Base-by-base conservation (phyloP, 2,113 vertebrate genomes). In the Saguinus imperator region DNA sequence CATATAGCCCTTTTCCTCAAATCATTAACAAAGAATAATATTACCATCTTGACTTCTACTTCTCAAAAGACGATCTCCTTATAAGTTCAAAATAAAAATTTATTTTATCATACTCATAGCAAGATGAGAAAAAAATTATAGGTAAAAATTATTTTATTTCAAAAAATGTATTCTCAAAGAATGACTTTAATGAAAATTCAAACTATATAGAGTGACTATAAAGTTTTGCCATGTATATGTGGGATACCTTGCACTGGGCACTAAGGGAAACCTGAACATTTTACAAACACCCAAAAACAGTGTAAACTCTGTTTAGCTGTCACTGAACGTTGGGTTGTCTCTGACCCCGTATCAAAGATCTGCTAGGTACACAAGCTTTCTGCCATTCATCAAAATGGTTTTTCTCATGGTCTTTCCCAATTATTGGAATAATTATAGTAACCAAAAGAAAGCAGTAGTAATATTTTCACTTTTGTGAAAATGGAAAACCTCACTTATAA, bases 151-250 rank as follows among this genome's bases (percentile, higher is more conserved):
- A 93, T 32, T 96, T 94, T 45, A 40, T 70, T 64, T 72, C 18
- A 66, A 88, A 13, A 95, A 20, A 81, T 81, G 32, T 83, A 32
- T 57, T 94, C 45, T 40, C 17, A 43, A 66, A 83, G 21, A 76
- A 83, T 58, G n/a, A 40, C 85, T 95, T 91, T 35, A 57, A 93
- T 89, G 80, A 89, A 97, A 79, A 68, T 58, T 29, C 20, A 88
- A 87, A 90, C 3, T 45, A 45, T 57, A n/a, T 6, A 37, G 18
- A 50, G 6, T 20, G 6, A 81, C 20, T 27, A 84, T 12, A n/a
- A 93, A 79, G 32, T 48, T 11, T 16, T 40, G 50, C 50, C 5
- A 0, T 48, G 1, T 50, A 70, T 32, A 50, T 48, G 1, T 17
- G 0, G 0, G 2, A 32, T 9, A 32, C 70, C 16, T 13, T 45